phyloP scores from a whole-genome alignment of 2,797 vertebrate species.

The Cyclopterus lumpus region DNA sequence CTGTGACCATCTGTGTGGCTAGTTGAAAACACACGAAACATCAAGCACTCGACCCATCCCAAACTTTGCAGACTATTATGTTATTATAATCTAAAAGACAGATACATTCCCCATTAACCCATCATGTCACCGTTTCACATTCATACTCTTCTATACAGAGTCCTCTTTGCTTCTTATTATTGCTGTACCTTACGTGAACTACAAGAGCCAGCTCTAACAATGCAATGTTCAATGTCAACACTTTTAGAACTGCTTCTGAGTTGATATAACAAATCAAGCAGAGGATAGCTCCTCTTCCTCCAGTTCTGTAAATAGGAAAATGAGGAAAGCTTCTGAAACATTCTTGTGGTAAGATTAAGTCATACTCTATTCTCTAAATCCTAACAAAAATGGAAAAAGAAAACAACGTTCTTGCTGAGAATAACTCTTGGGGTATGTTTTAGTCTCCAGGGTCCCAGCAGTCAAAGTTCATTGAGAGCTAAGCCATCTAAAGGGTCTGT shows the following conservation, averaged over 20 bases:
- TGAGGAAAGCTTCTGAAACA: constrained; percentile 6
- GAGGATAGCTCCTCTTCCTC: constrained; percentile 41
- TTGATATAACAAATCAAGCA: constrained; percentile 18
- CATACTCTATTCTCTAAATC: constrained; percentile 11
- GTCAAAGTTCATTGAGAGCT: constrained; percentile 50
- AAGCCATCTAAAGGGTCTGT: constrained; percentile 45
- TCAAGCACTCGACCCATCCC: background rate
- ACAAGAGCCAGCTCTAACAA: constrained; percentile 1
- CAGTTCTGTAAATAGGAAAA: constrained; percentile 46
- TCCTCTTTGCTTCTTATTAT: background rate
- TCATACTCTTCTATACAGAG: background rate
- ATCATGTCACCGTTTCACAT: background rate
- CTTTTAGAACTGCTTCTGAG: constrained; percentile 5
- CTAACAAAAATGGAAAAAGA: background rate
- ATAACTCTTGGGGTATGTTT: constrained; percentile 13
- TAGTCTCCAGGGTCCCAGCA: constrained; percentile 13
- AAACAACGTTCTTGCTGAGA: background rate
- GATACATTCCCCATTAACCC: constrained; percentile 3
- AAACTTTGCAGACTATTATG: background rate
- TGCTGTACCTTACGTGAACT: background rate
- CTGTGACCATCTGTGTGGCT: constrained; percentile 16
- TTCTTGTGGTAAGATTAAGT: background rate
- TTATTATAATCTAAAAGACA: background rate
- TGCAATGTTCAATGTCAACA: constrained; percentile 16
- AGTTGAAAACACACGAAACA: constrained; percentile 22